Evolutionary conservation across 2,113 vertebrate genomes (phyloP).

Genomic region (Crotophaga sulcirostris): DNA sequence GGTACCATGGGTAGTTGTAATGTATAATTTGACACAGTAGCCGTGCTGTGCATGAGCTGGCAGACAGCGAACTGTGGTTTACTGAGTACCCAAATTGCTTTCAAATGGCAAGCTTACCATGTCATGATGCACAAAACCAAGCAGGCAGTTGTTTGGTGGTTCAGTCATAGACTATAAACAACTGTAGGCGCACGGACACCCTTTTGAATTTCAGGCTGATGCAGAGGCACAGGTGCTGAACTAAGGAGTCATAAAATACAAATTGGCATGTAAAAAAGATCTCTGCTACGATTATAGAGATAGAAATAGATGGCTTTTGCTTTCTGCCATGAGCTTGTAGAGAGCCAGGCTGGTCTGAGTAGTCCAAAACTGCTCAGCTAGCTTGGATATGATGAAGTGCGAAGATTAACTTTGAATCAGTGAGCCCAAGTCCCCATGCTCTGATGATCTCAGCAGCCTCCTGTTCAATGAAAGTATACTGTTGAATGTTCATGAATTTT

Average conservation of each 20-base stretch:
- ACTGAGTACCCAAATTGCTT: background rate
- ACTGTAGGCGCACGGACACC: background rate
- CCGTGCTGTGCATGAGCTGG: background rate
- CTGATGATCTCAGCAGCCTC: background rate
- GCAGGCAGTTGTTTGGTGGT: background rate
- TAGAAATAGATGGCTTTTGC: background rate
- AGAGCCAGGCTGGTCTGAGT: background rate
- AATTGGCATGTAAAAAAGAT: background rate
- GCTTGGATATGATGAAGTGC: background rate
- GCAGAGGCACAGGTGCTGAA: background rate
- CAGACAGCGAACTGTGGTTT: background rate
- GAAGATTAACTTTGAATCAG: background rate
- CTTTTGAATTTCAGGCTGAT: background rate
- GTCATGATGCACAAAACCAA: background rate
- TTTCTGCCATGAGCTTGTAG: background rate
- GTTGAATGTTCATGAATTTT: background rate
- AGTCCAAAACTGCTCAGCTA: background rate
- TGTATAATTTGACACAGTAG: slow-evolving; percentile 9
- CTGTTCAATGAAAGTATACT: background rate
- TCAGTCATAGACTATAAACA: background rate
- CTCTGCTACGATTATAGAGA: background rate
- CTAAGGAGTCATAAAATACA: background rate
- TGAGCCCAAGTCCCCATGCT: background rate
- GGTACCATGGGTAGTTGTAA: background rate
- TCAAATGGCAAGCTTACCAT: background rate